Percentiles rank a stretch among this genome's conserved stretches.
These are phyloP conservation scores for Sardina pilchardus DNA, from an alignment of 2,113 vertebrate species.

Conservation along the genomic window DNA sequence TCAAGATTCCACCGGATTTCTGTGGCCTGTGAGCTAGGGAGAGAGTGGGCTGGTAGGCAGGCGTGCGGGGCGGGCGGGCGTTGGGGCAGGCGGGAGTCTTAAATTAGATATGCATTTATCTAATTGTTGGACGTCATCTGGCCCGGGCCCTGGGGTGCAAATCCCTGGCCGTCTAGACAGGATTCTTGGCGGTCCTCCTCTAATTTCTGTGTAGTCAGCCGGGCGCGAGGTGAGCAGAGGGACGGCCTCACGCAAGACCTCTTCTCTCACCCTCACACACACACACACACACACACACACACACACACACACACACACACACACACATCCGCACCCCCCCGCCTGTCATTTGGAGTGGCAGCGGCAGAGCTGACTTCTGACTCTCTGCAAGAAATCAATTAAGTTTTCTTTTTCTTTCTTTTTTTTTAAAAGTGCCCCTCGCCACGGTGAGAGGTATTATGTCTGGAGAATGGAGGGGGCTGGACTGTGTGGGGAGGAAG, in stretches of 20 bases:
- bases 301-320: slow-evolving; percentile 60
- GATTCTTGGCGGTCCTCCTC: slow-evolving; percentile 67
- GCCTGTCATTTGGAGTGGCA: slow-evolving; percentile 62
- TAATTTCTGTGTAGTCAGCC: slow-evolving; percentile 53
- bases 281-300: slow-evolving; percentile 18
- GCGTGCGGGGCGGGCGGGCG: neutral
- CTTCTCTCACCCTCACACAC: neutral
- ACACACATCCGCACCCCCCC: too few species aligned
- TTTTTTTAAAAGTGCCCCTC: slow-evolving; percentile 67
- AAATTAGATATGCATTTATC: slow-evolving; percentile 69
- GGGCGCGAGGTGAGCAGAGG: slow-evolving; percentile 56
- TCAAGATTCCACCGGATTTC: slow-evolving; percentile 21
- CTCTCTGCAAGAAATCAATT: slow-evolving; percentile 68
- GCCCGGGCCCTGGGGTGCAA: slow-evolving; percentile 58
- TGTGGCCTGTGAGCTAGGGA: slow-evolving; percentile 34
- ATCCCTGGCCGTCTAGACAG: slow-evolving; percentile 68
- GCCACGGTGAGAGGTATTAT: slow-evolving; percentile 60
- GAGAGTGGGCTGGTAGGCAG: neutral
- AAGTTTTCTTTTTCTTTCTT: slow-evolving; percentile 62
- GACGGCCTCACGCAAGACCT: neutral
- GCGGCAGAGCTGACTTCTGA: slow-evolving; percentile 45
- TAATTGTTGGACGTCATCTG: slow-evolving; percentile 75
- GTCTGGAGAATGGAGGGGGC: slow-evolving; percentile 44
- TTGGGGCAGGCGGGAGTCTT: slow-evolving; percentile 51
- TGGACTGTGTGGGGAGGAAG: slow-evolving; percentile 23